phyloP scores from a whole-genome alignment of 2,113 vertebrate species.

The Chionomys nivalis region DNA sequence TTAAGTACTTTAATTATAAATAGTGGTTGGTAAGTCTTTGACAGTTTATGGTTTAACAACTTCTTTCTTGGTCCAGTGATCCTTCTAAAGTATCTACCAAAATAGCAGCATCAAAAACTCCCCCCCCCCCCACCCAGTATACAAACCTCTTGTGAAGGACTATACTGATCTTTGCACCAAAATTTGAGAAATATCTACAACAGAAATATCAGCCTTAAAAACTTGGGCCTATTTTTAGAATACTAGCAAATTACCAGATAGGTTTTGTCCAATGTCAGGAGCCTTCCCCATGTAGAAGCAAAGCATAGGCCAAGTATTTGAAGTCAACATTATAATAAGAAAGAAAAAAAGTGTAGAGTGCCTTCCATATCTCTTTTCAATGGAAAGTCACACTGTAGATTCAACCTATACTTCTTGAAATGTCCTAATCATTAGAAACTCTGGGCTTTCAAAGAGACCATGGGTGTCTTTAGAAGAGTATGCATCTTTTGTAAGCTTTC shows the following conservation, averaged over 20 bases:
- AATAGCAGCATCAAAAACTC: neutral
- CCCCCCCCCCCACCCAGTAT: neutral
- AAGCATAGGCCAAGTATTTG: constrained; percentile 23
- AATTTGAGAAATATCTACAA: neutral
- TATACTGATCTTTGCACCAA: neutral
- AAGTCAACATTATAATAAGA: neutral
- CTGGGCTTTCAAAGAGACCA: neutral
- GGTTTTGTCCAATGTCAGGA: neutral
- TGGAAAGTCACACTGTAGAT: neutral
- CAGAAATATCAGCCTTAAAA: constrained; percentile 11
- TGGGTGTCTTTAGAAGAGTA: neutral
- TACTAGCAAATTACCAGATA: neutral
- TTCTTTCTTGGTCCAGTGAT: constrained; percentile 4
- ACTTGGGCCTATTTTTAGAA: neutral
- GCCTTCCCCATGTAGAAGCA: neutral
- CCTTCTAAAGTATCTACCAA: constrained; percentile 38
- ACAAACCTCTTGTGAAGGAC: neutral
- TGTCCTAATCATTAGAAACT: neutral
- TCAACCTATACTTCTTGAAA: neutral
- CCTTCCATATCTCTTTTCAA: neutral
- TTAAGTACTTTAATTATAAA: neutral
- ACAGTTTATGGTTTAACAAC: constrained; percentile 45
- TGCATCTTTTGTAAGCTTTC: neutral
- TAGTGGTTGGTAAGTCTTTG: neutral
- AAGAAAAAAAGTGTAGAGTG: neutral